Conservation (phyloP, 2,888 invertebrate genomes). For the Bimastos eiseni region DNA sequence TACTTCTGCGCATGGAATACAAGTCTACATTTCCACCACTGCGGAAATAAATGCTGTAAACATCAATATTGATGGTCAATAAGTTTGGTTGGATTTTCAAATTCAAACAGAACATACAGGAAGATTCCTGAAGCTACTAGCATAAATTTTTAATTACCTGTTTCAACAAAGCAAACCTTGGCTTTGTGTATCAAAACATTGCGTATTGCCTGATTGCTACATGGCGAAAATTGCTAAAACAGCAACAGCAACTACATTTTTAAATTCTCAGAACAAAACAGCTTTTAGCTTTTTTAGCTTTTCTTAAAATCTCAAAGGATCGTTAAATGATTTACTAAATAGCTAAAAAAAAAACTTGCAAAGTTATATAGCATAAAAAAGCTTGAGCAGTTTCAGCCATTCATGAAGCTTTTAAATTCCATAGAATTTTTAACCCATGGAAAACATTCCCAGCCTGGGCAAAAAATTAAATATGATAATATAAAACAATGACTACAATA, state of each 20-base stretch:
- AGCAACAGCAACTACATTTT: not conserved
- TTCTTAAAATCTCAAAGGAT: not conserved
- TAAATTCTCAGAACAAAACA: not conserved
- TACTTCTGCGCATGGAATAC: not conserved
- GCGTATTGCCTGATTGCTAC: not conserved
- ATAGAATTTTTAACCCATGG: not conserved
- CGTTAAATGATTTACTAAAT: not conserved
- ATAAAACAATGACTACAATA: not conserved
- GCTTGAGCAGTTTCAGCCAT: not conserved
- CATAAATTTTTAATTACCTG: not conserved
- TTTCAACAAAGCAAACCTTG: not conserved
- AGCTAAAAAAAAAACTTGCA: not conserved
- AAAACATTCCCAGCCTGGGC: not conserved
- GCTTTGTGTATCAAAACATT: not conserved
- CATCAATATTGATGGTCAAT: not conserved
- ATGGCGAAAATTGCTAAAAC: not conserved
- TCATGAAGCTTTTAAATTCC: not conserved
- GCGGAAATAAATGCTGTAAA: not conserved
- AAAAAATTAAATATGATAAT: not conserved
- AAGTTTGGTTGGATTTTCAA: not conserved
- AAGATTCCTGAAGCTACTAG: not conserved
- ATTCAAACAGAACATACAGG: not conserved
- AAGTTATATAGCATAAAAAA: conserved; percentile 13
- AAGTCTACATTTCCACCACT: not conserved
- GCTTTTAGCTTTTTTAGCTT: too few relatives aligned